Conservation (phyloP, 2,888 invertebrate species). For the Tipula vernalis region DNA sequence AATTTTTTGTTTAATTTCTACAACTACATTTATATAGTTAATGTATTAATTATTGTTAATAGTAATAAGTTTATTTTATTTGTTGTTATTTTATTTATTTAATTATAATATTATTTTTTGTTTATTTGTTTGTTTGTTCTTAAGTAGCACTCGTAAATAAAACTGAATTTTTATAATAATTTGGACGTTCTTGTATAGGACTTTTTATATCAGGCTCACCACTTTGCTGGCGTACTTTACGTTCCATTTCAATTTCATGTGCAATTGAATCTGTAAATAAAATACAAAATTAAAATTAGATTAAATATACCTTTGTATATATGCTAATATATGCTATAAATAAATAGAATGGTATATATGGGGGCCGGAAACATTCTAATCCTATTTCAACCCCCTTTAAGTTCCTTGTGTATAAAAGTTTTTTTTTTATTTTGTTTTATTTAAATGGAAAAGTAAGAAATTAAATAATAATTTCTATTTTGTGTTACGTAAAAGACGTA, state of each 20-base stretch:
- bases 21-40: not conserved
- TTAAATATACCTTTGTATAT: not conserved
- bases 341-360: not conserved
- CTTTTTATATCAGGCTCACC: constrained; percentile 75
- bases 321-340: not conserved
- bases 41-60: not conserved
- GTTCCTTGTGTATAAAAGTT: not conserved
- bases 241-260: constrained; percentile 77
- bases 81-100: not conserved
- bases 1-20: not conserved
- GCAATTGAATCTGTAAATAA: constrained; percentile 59
- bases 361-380: not conserved
- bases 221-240: constrained; percentile 69
- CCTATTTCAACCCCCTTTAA: not conserved
- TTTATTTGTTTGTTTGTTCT: constrained; percentile 18
- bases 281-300: not conserved
- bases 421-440: not conserved
- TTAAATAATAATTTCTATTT: not conserved
- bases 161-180: constrained; percentile 83
- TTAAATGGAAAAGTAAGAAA: constrained; percentile 1
- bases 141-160: constrained; percentile 79
- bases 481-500: not conserved
- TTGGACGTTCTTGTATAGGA: constrained; percentile 65
- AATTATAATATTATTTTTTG: not conserved
- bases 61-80: not conserved